Evolutionary conservation across 2,888 invertebrate genomes (phyloP), one percentile per base, ranked within the genome.

Genomic region (Meteorus colon): DNA sequence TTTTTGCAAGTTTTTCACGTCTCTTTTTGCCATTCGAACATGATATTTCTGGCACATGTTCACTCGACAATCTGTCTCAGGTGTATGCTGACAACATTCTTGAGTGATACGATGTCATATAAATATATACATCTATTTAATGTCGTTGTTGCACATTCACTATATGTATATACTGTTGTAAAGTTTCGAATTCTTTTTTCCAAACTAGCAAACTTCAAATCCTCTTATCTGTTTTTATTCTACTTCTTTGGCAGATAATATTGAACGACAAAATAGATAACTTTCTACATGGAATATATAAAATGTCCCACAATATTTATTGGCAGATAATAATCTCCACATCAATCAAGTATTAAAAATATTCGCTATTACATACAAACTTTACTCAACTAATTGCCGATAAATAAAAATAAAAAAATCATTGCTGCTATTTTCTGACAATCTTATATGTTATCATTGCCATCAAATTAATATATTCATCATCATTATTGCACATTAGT

Each of bases 91-190:
- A 67, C 75, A 67, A 16, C n/a, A 48, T 68, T 75, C 71, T 72
- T 72, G 72, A 72, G 66, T 59, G 72, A 75, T 71, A 60, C 70
- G 41, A 63, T 68, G 31, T n/a, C 45, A n/a, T 70, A 37, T 59
- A 41, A 41, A 34, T 37, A 41, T 59, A 41, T 55, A 34, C 48
- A 71, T 55, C 16, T 34, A 48, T 48, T 16, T 48, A 8, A 34
- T 34, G 8, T 34, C 34, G 5, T 34, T 34, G 34, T 34, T 34
- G 34, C 34, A 34, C 34, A 34, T 34, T 34, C 5, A 6, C 4
- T 34, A 1, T 2, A 34, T 34, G 34, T 48, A n/a, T 48, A 48
- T n/a, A 48, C 14, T n/a, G n/a, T 34, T 60, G 48, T 65, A 66
- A 59, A 75, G 59, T 41, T 14, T n/a, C 27, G 69, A 75, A 69